These are phyloP conservation scores for Rugalucina vietnamica DNA, from an alignment of 2,888 invertebrate genomes.

Conservation along the genomic window DNA sequence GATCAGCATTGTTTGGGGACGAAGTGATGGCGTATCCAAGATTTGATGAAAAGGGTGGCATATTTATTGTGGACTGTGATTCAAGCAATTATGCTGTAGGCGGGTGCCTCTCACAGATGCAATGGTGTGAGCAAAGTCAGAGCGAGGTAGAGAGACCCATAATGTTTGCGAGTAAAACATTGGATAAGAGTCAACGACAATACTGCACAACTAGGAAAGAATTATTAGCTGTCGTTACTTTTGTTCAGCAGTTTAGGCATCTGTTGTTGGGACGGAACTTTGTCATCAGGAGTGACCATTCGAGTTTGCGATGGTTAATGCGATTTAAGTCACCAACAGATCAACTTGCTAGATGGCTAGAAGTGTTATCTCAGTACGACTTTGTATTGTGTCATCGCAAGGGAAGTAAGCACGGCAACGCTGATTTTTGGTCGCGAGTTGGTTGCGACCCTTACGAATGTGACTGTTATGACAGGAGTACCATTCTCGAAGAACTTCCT, in stretches of 20 bases:
- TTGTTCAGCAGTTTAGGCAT: slow-evolving; percentile 41
- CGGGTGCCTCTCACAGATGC: slow-evolving; percentile 49
- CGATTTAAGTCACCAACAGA: slow-evolving; percentile 37
- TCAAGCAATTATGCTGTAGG: slow-evolving; percentile 43
- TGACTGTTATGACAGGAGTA: slow-evolving; percentile 42
- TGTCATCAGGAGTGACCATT: slow-evolving; percentile 38
- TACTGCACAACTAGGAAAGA: slow-evolving; percentile 56
- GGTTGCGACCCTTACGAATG: slow-evolving; percentile 43
- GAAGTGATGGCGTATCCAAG: slow-evolving; percentile 41
- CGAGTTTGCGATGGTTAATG: slow-evolving; percentile 53
- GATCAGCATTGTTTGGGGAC: slow-evolving; percentile 32
- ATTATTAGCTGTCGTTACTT: slow-evolving; percentile 47
- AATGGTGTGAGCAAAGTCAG: slow-evolving; percentile 25
- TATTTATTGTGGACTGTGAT: slow-evolving; percentile 50
- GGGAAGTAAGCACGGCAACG: slow-evolving; percentile 44
- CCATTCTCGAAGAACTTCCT: slow-evolving; percentile 36
- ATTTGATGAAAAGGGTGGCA: slow-evolving; percentile 1
- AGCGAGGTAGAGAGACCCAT: slow-evolving; percentile 42
- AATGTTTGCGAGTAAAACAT: slow-evolving; percentile 49
- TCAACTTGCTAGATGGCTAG: slow-evolving; percentile 45
- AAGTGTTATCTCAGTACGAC: slow-evolving; percentile 40
- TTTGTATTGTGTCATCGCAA: slow-evolving; percentile 42
- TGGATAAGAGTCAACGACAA: slow-evolving; percentile 32
- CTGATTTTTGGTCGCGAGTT: slow-evolving; percentile 41
- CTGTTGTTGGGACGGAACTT: not conserved